These are phyloP conservation scores for Pterostichus niger DNA, from an alignment of 2,888 invertebrate species.

Conservation along the genomic window DNA sequence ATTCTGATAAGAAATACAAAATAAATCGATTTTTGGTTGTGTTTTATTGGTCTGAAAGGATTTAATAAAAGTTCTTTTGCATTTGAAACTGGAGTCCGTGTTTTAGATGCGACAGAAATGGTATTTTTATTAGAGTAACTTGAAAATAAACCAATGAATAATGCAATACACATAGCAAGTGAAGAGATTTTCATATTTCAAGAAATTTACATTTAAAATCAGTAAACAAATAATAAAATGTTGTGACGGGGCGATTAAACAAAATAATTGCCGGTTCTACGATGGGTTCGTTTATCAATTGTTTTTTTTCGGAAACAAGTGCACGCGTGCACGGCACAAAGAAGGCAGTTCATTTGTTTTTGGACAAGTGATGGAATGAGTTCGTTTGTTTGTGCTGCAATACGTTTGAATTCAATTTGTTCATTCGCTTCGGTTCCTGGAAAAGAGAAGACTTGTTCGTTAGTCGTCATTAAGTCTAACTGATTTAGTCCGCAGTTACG, in stretches of 20 bases:
- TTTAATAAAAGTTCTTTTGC: conserved; percentile 6
- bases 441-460: conserved; percentile 30
- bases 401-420: conserved; percentile 39
- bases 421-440: conserved; percentile 6
- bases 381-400: conserved; percentile 10
- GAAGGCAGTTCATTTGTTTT: conserved; percentile 27
- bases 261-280: neutral
- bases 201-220: no score
- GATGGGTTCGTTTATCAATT: neutral
- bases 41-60: neutral
- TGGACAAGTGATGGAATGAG: conserved; percentile 29
- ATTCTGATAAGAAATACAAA: neutral
- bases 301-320: conserved; percentile 1
- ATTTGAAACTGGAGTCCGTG: neutral
- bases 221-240: no score
- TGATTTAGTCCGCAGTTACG: conserved; percentile 13
- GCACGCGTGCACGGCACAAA: neutral
- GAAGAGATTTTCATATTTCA: no score
- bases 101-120: neutral
- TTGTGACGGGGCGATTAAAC: neutral
- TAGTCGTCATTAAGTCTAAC: conserved; percentile 33
- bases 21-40: neutral
- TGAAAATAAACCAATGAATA: conserved; percentile 15
- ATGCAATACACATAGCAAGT: neutral
- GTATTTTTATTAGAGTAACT: conserved; percentile 7